Percentiles rank a stretch among this genome's conserved stretches.
Evolutionary conservation across 2,888 invertebrate species (phyloP).

Genomic region (Lasiommata megera): DNA sequence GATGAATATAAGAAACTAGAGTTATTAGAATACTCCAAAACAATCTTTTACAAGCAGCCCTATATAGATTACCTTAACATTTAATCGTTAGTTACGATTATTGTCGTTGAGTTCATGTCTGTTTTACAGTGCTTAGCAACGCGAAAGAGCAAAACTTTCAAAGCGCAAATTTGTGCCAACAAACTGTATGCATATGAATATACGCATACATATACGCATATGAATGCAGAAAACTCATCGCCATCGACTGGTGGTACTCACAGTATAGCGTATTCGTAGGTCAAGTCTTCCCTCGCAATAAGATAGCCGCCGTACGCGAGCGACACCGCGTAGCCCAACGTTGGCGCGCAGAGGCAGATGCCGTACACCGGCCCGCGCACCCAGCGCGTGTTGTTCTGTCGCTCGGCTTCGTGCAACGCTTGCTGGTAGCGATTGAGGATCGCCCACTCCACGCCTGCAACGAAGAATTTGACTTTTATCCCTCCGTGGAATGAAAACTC

Average conservation of each 20-base stretch:
- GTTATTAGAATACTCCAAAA: no score
- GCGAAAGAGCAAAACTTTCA: no score
- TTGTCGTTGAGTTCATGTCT: no score
- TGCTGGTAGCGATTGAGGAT: slow-evolving; percentile 75
- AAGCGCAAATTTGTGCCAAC: no score
- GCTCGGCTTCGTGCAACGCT: slow-evolving; percentile 64
- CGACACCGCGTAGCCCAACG: slow-evolving; percentile 86
- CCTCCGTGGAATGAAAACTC: background rate
- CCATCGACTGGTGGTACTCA: slow-evolving; percentile 60
- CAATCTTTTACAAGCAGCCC: no score
- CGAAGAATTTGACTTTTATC: background rate
- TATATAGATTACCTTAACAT: no score
- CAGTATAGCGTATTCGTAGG: slow-evolving; percentile 86
- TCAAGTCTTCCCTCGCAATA: slow-evolving; percentile 81
- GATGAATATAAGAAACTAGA: slow-evolving; percentile 11
- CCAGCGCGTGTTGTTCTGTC: slow-evolving; percentile 59
- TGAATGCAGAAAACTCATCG: no score
- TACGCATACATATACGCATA: no score
- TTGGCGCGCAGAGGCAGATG: slow-evolving; percentile 85
- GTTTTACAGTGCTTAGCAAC: no score
- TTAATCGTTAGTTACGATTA: no score
- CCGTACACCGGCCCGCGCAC: slow-evolving; percentile 86
- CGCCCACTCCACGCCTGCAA: slow-evolving; percentile 70
- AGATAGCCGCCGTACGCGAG: slow-evolving; percentile 87
- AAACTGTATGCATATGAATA: no score